These are phyloP conservation scores for Cheilosia vulpina DNA, from an alignment of 2,888 invertebrate species.

Conservation along the genomic window DNA sequence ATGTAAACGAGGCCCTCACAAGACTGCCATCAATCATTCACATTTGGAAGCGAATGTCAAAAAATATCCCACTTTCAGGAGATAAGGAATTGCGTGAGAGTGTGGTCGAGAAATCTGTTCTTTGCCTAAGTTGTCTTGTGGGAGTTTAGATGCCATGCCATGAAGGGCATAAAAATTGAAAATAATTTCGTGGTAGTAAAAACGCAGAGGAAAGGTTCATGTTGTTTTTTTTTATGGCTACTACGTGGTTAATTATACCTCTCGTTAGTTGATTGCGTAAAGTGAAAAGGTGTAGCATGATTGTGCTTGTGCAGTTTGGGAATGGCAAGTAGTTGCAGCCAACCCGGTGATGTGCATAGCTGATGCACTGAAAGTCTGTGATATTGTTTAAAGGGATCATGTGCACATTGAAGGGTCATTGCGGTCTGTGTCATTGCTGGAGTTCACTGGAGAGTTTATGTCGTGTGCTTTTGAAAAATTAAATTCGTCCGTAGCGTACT, in stretches of 20 bases:
- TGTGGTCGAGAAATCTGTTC: slow-evolving; percentile 2
- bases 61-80: not conserved
- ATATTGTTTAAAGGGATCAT: not conserved
- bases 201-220: not conserved
- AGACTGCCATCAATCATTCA: slow-evolving; percentile 58
- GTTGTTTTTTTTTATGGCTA: not conserved
- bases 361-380: not conserved
- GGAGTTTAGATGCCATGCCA: not conserved
- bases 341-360: not conserved
- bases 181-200: slow-evolving; percentile 6
- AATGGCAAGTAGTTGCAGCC: not conserved
- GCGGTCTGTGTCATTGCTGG: too few relatives aligned
- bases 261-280: slow-evolving; percentile 2
- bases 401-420: too few relatives aligned
- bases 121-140: not conserved
- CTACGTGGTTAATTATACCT: slow-evolving; percentile 26
- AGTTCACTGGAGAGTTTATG: not conserved
- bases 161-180: slow-evolving; percentile 22
- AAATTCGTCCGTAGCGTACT: too few relatives aligned
- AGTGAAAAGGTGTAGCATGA: not conserved
- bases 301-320: not conserved
- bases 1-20: slow-evolving; percentile 23
- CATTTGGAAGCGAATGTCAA: slow-evolving; percentile 43
- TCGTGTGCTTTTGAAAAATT: too few relatives aligned
- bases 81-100: not conserved